These are phyloP conservation scores for Agrilus mali DNA, from an alignment of 2,888 invertebrate genomes.

Conservation along the genomic window DNA sequence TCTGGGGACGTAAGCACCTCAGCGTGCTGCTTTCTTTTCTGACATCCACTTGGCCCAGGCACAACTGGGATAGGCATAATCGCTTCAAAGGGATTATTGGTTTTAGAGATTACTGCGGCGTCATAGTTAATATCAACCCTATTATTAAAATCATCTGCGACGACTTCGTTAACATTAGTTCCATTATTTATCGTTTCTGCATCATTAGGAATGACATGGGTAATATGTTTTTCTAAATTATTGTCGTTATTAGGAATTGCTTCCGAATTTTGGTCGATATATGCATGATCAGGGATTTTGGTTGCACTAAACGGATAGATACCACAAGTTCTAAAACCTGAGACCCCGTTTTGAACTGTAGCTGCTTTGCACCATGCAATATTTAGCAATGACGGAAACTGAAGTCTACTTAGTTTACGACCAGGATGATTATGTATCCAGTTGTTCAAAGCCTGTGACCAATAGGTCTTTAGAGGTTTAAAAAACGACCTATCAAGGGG, in stretches of 20 bases:
- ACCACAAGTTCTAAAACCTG: conserved; percentile 2
- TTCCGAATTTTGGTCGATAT: not conserved
- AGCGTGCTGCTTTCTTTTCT: not conserved
- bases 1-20: not conserved
- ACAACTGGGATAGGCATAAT: too few relatives aligned
- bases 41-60: too few relatives aligned
- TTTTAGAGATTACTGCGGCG: too few relatives aligned
- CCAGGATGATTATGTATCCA: conserved; percentile 2
- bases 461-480: not conserved
- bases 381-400: not conserved
- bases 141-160: too few relatives aligned
- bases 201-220: too few relatives aligned
- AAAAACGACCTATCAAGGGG: too few relatives aligned
- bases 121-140: too few relatives aligned
- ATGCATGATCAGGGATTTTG: not conserved
- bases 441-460: not conserved
- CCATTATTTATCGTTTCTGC: too few relatives aligned
- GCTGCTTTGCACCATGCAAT: conserved; percentile 1
- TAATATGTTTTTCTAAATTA: too few relatives aligned
- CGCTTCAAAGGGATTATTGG: too few relatives aligned
- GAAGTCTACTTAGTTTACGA: not conserved
- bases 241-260: too few relatives aligned
- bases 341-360: conserved; percentile 1
- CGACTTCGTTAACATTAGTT: too few relatives aligned
- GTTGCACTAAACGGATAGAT: conserved; percentile 1